These are phyloP conservation scores for Phalacrocorax aristotelis DNA, from an alignment of 2,113 vertebrate species.

Conservation along the genomic window DNA sequence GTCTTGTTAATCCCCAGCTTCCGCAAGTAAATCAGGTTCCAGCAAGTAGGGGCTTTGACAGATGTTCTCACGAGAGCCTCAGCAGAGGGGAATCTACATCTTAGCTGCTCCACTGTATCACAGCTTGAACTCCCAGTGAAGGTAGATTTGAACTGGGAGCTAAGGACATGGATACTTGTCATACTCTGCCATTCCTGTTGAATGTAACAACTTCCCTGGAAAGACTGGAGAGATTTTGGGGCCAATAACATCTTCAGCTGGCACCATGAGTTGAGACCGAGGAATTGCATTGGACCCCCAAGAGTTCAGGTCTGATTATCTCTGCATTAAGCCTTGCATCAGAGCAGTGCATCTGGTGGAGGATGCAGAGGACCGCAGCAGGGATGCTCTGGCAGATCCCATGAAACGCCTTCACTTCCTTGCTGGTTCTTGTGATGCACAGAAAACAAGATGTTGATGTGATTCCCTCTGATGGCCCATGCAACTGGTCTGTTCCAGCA, in stretches of 20 bases:
- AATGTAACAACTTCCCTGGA: background rate
- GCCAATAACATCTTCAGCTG: background rate
- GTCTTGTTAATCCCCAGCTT: background rate
- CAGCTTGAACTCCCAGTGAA: background rate
- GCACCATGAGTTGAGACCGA: background rate
- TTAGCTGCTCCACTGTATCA: background rate
- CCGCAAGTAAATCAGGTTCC: background rate
- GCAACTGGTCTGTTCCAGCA: rapidly evolving
- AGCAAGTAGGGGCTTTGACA: background rate
- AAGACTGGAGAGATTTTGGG: background rate
- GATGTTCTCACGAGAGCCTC: background rate
- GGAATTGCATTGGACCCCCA: background rate
- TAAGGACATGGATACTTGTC: background rate
- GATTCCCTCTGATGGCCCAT: background rate
- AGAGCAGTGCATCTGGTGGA: background rate
- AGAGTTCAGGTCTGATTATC: background rate
- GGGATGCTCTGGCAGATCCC: background rate
- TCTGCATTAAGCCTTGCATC: background rate
- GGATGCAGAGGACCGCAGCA: background rate
- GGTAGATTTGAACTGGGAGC: background rate
- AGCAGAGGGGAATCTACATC: background rate
- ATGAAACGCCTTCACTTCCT: background rate
- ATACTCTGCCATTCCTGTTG: background rate
- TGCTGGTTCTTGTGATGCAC: background rate
- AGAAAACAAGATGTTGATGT: background rate